These are phyloP conservation scores for Hyposmocoma kahamanoa DNA, from an alignment of 1,140 invertebrate genomes.

Conservation along the genomic window DNA sequence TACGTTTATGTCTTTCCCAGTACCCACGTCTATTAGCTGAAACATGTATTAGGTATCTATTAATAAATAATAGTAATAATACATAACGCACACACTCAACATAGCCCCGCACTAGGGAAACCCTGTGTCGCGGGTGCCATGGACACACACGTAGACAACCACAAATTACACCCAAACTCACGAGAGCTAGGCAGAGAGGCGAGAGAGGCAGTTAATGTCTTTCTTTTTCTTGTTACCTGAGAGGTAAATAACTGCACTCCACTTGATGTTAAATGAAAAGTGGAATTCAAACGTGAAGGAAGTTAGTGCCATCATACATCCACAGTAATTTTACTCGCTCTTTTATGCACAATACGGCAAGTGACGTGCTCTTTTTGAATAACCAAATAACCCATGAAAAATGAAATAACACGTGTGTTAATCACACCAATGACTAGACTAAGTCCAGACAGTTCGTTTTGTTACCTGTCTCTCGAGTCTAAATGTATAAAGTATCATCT, in stretches of 20 bases:
- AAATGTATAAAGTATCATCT: no score
- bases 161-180: neutral
- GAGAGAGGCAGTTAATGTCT: neutral
- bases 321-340: neutral
- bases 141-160: no score
- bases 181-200: neutral
- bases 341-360: neutral
- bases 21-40: conserved; percentile 7
- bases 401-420: no score
- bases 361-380: no score
- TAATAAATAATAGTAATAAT: neutral
- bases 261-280: neutral
- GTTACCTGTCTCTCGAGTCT: no score
- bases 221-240: neutral
- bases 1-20: conserved; percentile 4
- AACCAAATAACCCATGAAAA: no score
- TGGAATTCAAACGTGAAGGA: neutral
- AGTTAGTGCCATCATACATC: neutral
- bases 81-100: no score
- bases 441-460: no score
- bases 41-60: neutral
- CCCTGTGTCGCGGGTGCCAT: no score
- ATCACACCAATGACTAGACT: no score
- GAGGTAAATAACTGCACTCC: neutral
- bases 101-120: no score